These are phyloP conservation scores for Oreochromis grahami DNA, from an alignment of 2,797 vertebrate species.

Conservation along the genomic window DNA sequence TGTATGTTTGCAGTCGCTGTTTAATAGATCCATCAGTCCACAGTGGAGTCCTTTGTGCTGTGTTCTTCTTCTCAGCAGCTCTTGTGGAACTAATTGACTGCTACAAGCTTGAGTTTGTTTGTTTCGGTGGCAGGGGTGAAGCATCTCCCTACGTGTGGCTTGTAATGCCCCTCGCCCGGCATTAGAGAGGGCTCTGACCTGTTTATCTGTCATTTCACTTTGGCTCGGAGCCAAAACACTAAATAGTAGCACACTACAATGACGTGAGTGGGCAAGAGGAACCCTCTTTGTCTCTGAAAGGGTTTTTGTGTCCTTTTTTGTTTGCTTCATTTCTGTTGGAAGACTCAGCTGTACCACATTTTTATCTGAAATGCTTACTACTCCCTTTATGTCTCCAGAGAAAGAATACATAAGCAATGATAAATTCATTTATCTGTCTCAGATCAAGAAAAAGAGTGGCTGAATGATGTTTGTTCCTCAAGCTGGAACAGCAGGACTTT, in stretches of 20 bases:
- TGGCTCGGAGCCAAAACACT: constrained; percentile 19
- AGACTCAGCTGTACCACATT: neutral
- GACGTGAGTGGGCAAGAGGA: neutral
- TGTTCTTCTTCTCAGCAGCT: constrained; percentile 31
- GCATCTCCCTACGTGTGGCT: constrained; percentile 15
- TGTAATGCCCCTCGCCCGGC: constrained; percentile 9
- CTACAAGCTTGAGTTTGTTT: constrained; percentile 7
- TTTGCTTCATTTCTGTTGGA: neutral
- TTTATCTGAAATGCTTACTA: neutral
- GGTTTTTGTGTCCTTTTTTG: neutral
- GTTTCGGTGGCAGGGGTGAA: neutral
- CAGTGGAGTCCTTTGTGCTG: constrained; percentile 28
- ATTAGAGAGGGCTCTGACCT: constrained; percentile 20
- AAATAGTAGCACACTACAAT: constrained; percentile 3
- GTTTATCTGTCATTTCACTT: neutral
- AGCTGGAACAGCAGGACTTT: constrained; percentile 1
- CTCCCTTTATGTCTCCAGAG: constrained; percentile 15
- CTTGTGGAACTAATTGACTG: constrained; percentile 57
- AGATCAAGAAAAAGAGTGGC: neutral
- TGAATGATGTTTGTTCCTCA: neutral
- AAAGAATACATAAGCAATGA: neutral
- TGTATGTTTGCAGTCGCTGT: constrained; percentile 21
- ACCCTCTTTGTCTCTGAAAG: neutral
- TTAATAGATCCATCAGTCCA: constrained; percentile 44
- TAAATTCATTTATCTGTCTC: constrained; percentile 27